A percentile compares a stretch with the other conserved stretches of the same genome.
These are phyloP conservation scores for Trachurus trachurus DNA, from an alignment of 2,797 vertebrate species.

Conservation along the genomic window DNA sequence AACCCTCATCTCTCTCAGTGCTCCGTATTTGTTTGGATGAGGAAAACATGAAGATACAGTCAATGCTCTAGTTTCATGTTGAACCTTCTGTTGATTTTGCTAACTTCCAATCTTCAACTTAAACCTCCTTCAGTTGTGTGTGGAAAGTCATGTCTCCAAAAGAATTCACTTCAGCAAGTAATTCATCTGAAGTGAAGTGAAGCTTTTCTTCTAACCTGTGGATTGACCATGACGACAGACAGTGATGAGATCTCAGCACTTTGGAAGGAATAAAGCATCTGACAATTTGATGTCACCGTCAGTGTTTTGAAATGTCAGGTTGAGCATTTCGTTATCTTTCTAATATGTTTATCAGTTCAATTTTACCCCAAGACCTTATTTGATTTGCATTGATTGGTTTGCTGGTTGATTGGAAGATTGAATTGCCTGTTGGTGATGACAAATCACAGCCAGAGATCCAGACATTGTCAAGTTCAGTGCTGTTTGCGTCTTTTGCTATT, in stretches of 20 bases:
- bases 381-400: conserved; percentile 8
- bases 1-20: neutral
- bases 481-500: neutral
- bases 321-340: neutral
- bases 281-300: neutral
- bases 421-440: conserved; percentile 12
- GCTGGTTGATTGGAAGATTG: conserved; percentile 24
- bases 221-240: neutral
- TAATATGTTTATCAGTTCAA: conserved; percentile 7
- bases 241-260: no score
- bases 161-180: no score
- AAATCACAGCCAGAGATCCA: conserved; percentile 7
- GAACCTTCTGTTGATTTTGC: neutral
- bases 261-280: neutral
- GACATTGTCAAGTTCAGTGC: conserved; percentile 25
- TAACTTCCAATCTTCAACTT: neutral
- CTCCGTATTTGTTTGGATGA: neutral
- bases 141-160: neutral
- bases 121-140: neutral
- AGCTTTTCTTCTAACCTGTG: neutral
- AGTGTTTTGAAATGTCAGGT: no score
- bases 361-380: neutral
- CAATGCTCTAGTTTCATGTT: neutral
- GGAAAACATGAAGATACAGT: no score
- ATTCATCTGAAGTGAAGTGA: no score